Conservation (phyloP, 2,113 vertebrate genomes). For the Cavia aperea region DNA sequence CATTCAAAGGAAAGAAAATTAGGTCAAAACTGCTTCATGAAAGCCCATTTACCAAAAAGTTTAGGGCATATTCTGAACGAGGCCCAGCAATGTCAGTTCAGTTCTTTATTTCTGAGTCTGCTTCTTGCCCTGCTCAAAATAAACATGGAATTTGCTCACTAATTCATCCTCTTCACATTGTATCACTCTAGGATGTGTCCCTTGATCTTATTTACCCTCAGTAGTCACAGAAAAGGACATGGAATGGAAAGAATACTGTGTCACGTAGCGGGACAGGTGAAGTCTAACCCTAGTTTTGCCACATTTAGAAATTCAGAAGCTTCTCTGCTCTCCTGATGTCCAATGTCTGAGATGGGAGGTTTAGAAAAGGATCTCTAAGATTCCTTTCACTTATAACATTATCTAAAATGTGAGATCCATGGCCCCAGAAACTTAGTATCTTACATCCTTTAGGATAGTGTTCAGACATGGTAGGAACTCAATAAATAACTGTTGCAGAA, state of each 20-base stretch:
- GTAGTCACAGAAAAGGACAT: not conserved
- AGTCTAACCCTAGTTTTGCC: not conserved
- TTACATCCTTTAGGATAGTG: not conserved
- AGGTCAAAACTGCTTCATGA: slow-evolving; percentile 36
- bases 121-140: not conserved
- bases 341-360: not conserved
- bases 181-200: not conserved
- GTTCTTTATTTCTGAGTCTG: not conserved
- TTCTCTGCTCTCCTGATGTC: not conserved
- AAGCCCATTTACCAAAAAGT: not conserved
- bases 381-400: not conserved
- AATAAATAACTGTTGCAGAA: not conserved
- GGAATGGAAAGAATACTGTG: slow-evolving; percentile 15
- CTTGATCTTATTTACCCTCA: not conserved
- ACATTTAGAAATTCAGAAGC: not conserved
- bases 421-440: not conserved
- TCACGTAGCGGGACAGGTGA: not conserved
- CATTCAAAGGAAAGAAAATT: slow-evolving; percentile 28
- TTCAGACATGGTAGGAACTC: not conserved
- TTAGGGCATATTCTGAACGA: not conserved
- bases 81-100: not conserved
- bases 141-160: not conserved
- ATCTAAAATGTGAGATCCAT: not conserved
- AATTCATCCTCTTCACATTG: not conserved
- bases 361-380: not conserved